A percentile compares a stretch with the other conserved stretches of the same genome.
These are phyloP conservation scores for Erithacus rubecula DNA, from an alignment of 2,797 vertebrate species.

Conservation along the genomic window DNA sequence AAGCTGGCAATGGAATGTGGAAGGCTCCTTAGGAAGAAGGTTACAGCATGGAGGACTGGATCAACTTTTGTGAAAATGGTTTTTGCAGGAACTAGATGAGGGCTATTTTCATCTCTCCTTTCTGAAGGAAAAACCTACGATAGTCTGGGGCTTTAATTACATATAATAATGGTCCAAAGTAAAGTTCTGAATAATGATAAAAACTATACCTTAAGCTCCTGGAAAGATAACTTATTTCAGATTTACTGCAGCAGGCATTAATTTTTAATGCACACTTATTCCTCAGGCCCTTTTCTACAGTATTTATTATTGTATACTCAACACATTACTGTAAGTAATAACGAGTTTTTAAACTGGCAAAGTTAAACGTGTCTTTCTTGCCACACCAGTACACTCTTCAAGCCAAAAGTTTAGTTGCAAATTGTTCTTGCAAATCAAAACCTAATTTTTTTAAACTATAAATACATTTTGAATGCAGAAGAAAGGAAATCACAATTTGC, in stretches of 20 bases:
- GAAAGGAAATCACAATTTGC: neutral
- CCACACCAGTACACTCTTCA: neutral
- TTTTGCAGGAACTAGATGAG: neutral
- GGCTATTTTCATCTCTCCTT: neutral
- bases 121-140: neutral
- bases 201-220: neutral
- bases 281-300: neutral
- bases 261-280: slow-evolving; percentile 1
- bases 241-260: neutral
- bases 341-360: neutral
- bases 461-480: neutral
- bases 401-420: neutral
- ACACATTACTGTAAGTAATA: neutral
- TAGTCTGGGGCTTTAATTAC: neutral
- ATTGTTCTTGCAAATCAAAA: slow-evolving; percentile 13
- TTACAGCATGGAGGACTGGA: neutral
- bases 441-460: neutral
- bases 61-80: neutral
- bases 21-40: neutral
- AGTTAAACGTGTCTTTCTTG: neutral
- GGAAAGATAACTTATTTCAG: neutral
- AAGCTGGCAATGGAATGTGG: neutral
- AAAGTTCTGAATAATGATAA: neutral
- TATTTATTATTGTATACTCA: neutral
- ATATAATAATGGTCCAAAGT: neutral